A percentile compares a stretch with the other conserved stretches of the same genome.
These are phyloP conservation scores for Steinernema khuongi DNA, from an alignment of 1,140 invertebrate species.

Conservation along the genomic window DNA sequence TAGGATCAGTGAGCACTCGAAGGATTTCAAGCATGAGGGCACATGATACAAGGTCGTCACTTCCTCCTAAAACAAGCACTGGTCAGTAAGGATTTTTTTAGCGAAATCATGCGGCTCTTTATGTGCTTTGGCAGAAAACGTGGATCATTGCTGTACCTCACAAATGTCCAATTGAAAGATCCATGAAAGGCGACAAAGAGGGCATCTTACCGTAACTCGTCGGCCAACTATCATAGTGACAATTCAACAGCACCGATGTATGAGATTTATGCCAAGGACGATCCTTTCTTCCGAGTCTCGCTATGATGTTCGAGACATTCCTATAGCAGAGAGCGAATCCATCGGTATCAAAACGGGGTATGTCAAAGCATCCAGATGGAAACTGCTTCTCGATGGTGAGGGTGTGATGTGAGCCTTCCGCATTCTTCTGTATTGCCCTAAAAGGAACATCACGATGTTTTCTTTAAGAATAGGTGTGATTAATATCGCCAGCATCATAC, in stretches of 20 bases:
- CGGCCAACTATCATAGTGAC: slow-evolving; percentile 81
- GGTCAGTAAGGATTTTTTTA: no score
- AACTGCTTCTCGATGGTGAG: slow-evolving; percentile 66
- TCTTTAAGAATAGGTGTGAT: no score
- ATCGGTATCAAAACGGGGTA: slow-evolving; percentile 66
- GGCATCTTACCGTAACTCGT: slow-evolving; percentile 70
- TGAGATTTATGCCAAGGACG: slow-evolving; percentile 40
- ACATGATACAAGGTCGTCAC: slow-evolving; percentile 64
- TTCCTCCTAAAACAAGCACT: slow-evolving; percentile 34
- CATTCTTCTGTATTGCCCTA: slow-evolving; percentile 19
- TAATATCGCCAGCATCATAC: background rate
- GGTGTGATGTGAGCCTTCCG: slow-evolving; percentile 10
- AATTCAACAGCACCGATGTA: slow-evolving; percentile 77
- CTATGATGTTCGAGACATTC: slow-evolving; percentile 69
- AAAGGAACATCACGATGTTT: no score
- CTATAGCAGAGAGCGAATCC: slow-evolving; percentile 65
- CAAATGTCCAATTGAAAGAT: no score
- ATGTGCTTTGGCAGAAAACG: no score
- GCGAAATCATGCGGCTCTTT: no score
- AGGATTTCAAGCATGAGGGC: slow-evolving; percentile 81
- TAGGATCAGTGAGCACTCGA: slow-evolving; percentile 68
- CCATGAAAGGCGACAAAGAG: no score
- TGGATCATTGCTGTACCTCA: no score
- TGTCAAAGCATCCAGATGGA: slow-evolving; percentile 70
- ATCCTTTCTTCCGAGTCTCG: slow-evolving; percentile 66